phyloP scores from a whole-genome alignment of 2,113 vertebrate species.

The Rana temporaria region DNA sequence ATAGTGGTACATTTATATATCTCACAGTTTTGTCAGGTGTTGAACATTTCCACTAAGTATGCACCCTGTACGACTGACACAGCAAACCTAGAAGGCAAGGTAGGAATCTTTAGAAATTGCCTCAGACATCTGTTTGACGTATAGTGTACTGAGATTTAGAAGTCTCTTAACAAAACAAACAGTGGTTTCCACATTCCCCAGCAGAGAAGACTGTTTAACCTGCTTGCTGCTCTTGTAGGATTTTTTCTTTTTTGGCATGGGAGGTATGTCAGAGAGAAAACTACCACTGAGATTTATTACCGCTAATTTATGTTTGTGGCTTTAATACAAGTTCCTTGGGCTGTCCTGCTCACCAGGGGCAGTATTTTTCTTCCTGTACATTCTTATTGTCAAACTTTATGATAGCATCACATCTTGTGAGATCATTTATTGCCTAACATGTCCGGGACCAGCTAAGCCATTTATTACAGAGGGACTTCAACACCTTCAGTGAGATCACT shows the following conservation, averaged over 20 bases:
- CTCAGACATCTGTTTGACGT: conserved; percentile 90
- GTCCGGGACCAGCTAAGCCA: conserved; percentile 74
- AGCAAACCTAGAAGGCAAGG: conserved; percentile 70
- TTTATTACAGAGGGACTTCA: conserved; percentile 85
- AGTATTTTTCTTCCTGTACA: conserved; percentile 80
- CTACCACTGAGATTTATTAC: conserved; percentile 80
- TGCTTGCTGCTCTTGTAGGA: conserved; percentile 65
- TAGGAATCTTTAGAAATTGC: conserved; percentile 76
- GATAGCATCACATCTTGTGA: conserved; percentile 84
- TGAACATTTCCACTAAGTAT: conserved; percentile 68
- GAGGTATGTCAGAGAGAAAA: conserved; percentile 73
- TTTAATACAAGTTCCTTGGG: conserved; percentile 64
- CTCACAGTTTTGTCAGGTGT: conserved; percentile 91
- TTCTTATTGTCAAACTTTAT: conserved; percentile 85
- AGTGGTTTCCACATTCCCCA: conserved; percentile 75
- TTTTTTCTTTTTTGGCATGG: conserved; percentile 71
- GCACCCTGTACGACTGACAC: conserved; percentile 58
- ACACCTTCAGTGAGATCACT: conserved; percentile 79
- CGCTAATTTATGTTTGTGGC: conserved; percentile 77
- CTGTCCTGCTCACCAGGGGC: conserved; percentile 69
- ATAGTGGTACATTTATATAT: conserved; percentile 68
- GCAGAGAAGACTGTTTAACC: conserved; percentile 74
- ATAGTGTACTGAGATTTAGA: conserved; percentile 77
- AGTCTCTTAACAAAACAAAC: conserved; percentile 85
- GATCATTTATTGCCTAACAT: conserved; percentile 84